These are phyloP conservation scores for Grapholita molesta DNA, from an alignment of 1,140 invertebrate species.

Conservation along the genomic window DNA sequence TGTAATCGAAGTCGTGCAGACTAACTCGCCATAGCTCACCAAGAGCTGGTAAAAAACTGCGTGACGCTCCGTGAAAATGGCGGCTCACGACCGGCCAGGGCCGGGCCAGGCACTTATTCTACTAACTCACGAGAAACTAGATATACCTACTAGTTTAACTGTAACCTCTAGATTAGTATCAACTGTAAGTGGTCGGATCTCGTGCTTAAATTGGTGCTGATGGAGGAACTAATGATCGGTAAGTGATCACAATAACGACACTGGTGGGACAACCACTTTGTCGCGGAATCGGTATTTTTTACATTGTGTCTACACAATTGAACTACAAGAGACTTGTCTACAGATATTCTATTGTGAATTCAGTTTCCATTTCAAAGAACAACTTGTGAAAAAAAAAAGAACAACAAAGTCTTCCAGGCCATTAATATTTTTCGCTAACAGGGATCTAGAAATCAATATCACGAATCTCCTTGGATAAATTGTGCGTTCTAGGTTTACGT, in stretches of 20 bases:
- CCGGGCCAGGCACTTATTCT: not conserved
- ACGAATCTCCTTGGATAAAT: no score
- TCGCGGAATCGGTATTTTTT: constrained; percentile 49
- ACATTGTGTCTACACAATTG: constrained; percentile 31
- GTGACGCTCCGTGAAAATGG: constrained; percentile 54
- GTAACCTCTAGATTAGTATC: not conserved
- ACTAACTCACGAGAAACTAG: not conserved
- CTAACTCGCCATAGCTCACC: constrained; percentile 62
- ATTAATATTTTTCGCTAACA: no score
- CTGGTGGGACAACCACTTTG: constrained; percentile 42
- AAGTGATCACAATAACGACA: not conserved
- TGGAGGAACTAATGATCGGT: not conserved
- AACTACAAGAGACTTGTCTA: not conserved
- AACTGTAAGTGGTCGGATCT: not conserved
- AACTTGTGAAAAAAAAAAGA: not conserved
- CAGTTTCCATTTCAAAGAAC: not conserved
- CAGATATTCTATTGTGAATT: not conserved
- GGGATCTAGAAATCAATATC: no score
- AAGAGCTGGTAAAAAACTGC: constrained; percentile 61
- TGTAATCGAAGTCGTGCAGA: constrained; percentile 38
- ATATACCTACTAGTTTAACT: not conserved
- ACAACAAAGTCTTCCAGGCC: not conserved
- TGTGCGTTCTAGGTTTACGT: no score
- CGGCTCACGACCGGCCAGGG: constrained; percentile 52
- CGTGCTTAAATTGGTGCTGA: not conserved